Evolutionary conservation across 2,797 vertebrate genomes (phyloP).

Genomic region (Gymnothorax reevesii): DNA sequence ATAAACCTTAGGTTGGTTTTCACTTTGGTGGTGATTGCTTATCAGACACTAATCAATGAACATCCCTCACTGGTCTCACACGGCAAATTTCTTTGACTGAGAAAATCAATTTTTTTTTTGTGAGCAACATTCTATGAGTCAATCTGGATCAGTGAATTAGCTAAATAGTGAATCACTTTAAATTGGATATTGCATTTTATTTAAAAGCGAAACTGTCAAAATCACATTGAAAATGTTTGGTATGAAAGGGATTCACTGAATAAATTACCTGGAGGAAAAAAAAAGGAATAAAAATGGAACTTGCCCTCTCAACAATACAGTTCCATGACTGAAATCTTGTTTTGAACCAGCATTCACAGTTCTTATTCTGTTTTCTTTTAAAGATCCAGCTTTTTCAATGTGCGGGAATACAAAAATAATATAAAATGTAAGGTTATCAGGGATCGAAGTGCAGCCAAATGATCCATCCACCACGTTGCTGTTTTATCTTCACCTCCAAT

Average conservation of each 20-base stretch:
- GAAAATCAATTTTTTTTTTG: neutral
- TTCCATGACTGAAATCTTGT: neutral
- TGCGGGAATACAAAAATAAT: neutral
- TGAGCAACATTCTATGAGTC: neutral
- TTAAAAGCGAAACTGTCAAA: neutral
- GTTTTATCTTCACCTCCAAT: neutral
- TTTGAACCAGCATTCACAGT: neutral
- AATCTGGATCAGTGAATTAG: neutral
- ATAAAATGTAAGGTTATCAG: neutral
- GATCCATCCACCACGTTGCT: neutral
- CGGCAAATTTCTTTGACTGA: neutral
- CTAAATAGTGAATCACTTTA: neutral
- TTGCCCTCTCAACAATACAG: too few relatives aligned
- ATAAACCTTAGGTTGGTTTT: neutral
- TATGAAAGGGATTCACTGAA: neutral
- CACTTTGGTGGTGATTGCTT: neutral
- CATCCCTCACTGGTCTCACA: neutral
- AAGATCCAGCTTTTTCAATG: neutral
- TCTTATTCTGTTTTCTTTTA: neutral
- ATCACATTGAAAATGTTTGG: neutral
- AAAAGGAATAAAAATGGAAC: neutral
- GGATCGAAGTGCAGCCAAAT: neutral
- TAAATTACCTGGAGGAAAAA: neutral
- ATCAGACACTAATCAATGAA: neutral
- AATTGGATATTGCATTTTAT: neutral